A percentile compares a stretch with the other conserved stretches of the same genome.
phyloP scores from a whole-genome alignment of 2,888 invertebrate species.

The Pimpla rufipes region DNA sequence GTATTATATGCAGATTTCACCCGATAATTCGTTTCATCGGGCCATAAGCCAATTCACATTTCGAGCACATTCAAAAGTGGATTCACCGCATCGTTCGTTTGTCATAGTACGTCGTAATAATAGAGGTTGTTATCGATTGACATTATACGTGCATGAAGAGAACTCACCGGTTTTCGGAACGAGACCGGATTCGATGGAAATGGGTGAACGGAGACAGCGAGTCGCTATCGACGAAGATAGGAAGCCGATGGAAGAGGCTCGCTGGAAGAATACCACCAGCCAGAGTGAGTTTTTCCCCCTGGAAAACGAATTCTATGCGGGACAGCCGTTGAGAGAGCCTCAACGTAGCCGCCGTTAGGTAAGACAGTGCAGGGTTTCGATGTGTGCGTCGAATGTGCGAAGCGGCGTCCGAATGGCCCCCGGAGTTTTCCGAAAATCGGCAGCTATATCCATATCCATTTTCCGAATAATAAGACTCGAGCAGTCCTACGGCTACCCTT shows the following conservation, averaged over 20 bases:
- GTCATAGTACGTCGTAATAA: constrained; percentile 51
- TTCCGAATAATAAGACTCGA: constrained; percentile 56
- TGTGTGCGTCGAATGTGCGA: constrained; percentile 17
- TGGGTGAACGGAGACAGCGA: not conserved
- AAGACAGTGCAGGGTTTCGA: not conserved
- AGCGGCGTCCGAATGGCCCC: constrained; percentile 13
- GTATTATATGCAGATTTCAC: not conserved
- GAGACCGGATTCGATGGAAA: not conserved
- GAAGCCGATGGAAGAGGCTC: not conserved
- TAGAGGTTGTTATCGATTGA: constrained; percentile 73
- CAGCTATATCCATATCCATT: constrained; percentile 61
- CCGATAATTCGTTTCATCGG: constrained; percentile 22
- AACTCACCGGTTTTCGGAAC: constrained; percentile 12
- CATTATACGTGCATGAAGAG: constrained; percentile 59
- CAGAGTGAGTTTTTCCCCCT: constrained; percentile 26
- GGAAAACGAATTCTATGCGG: constrained; percentile 23
- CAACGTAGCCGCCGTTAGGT: constrained; percentile 1
- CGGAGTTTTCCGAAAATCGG: constrained; percentile 54
- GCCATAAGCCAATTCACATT: constrained; percentile 74
- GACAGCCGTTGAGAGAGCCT: constrained; percentile 20
- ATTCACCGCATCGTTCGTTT: constrained; percentile 41
- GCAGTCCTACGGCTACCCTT: constrained; percentile 34
- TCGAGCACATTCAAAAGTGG: constrained; percentile 70
- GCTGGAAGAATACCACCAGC: not conserved
- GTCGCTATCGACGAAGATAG: constrained; percentile 21